Percentiles rank a stretch among this genome's conserved stretches.
Evolutionary conservation across 2,888 invertebrate genomes (phyloP).

Genomic region (Poecilus cupreus): DNA sequence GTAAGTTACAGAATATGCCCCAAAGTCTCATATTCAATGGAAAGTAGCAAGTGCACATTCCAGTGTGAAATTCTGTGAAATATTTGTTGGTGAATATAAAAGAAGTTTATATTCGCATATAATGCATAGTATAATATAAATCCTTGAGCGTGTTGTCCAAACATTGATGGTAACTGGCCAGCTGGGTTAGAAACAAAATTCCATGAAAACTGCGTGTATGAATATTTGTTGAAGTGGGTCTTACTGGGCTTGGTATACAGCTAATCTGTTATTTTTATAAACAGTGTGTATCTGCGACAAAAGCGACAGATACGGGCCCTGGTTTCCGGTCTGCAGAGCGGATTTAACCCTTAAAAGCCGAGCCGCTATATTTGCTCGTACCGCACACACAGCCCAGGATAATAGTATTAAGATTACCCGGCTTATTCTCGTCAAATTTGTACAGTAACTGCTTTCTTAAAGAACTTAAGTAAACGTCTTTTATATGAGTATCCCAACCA

Average conservation of each 20-base stretch:
- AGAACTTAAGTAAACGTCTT: constrained; percentile 3
- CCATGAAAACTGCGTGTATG: constrained; percentile 14
- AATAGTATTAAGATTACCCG: constrained; percentile 47
- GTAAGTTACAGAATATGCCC: no score
- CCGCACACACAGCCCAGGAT: constrained; percentile 16
- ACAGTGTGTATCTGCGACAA: constrained; percentile 26
- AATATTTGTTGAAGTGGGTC: constrained; percentile 42
- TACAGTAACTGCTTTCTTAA: background rate
- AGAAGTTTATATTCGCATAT: background rate
- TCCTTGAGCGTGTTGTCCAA: constrained; percentile 26
- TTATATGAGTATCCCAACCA: background rate
- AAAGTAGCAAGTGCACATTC: background rate
- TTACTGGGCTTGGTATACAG: constrained; percentile 12
- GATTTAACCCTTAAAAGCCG: constrained; percentile 22
- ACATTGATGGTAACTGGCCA: constrained; percentile 18
- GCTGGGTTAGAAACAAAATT: background rate
- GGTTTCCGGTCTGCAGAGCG: constrained; percentile 43
- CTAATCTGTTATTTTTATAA: constrained; percentile 52
- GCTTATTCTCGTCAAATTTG: constrained; percentile 39
- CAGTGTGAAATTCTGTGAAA: background rate
- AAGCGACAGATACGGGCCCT: background rate
- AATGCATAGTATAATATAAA: constrained; percentile 8
- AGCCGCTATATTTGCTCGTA: background rate
- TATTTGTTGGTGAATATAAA: background rate
- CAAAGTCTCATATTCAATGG: no score